Evolutionary conservation across 64 coral and sea anemone genomes (phyloP).

Genomic region (Montipora cactus): DNA sequence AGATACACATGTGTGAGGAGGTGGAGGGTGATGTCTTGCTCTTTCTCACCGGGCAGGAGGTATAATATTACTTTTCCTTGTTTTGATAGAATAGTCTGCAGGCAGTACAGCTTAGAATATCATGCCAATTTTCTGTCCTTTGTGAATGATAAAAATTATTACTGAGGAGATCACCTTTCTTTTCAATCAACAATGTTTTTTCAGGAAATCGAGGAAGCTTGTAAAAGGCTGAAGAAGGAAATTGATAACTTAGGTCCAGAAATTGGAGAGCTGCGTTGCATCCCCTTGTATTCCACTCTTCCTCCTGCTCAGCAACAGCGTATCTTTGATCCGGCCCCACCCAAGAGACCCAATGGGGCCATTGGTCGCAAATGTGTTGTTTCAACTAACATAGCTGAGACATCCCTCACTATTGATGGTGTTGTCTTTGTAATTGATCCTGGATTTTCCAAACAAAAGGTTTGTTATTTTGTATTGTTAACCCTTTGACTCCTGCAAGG

Average conservation of each 20-base stretch:
- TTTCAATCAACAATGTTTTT: neutral
- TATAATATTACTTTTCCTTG: constrained; percentile 8
- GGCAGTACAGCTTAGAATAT: too few relatives aligned
- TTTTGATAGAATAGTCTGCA: neutral
- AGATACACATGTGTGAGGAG: constrained; percentile 99
- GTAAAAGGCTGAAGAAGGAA: constrained; percentile 98
- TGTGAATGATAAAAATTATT: too few relatives aligned
- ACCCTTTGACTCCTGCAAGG: too few relatives aligned
- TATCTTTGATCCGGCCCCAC: constrained; percentile 93
- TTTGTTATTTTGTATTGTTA: constrained; percentile 3
- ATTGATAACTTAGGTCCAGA: constrained; percentile 92
- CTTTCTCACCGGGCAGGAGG: constrained; percentile 99
- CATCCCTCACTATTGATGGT: constrained; percentile 99
- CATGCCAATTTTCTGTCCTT: too few relatives aligned
- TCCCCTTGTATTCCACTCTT: constrained; percentile 95
- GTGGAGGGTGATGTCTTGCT: constrained; percentile 92
- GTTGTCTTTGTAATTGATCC: constrained; percentile 99
- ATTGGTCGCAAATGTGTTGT: constrained; percentile 97
- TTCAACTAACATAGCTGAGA: constrained; percentile 98
- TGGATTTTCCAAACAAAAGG: constrained; percentile 99
- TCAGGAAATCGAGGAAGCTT: constrained; percentile 99
- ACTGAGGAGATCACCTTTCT: too few relatives aligned
- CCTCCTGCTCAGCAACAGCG: constrained; percentile 93
- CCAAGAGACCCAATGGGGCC: constrained; percentile 89
- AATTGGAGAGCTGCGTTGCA: constrained; percentile 91